Percentiles rank a stretch among this genome's conserved stretches.
Conservation (phyloP, 1,140 invertebrate genomes). For the Eufriesea mexicana region DNA sequence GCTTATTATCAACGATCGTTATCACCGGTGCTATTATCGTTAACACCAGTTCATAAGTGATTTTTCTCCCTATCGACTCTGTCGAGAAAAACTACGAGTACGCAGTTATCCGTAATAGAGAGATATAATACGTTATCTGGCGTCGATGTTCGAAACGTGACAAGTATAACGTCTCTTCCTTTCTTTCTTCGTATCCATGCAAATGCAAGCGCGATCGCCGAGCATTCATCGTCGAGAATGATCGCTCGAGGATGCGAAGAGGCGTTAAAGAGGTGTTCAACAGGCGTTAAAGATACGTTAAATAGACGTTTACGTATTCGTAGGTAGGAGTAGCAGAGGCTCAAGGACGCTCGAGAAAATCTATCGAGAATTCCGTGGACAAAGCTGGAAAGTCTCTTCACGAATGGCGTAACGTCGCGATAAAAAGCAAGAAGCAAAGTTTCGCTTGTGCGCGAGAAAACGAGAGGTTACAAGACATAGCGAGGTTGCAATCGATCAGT, state of each 20-base stretch:
- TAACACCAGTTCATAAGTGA: too few species aligned
- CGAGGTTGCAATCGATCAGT: constrained; percentile 76
- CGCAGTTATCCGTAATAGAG: too few species aligned
- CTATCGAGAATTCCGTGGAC: constrained; percentile 92
- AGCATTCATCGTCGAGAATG: too few species aligned
- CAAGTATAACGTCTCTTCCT: too few species aligned
- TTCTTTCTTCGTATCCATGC: too few species aligned
- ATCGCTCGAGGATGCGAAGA: not conserved
- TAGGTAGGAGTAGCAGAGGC: constrained; percentile 83
- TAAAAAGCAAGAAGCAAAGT: constrained; percentile 93
- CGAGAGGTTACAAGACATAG: constrained; percentile 91
- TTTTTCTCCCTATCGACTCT: too few species aligned
- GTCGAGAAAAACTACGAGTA: too few species aligned
- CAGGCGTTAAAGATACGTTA: not conserved
- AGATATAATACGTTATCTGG: too few species aligned
- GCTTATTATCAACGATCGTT: too few species aligned
- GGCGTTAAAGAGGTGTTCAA: not conserved
- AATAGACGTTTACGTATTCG: not conserved
- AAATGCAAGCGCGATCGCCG: too few species aligned
- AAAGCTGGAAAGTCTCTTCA: constrained; percentile 91
- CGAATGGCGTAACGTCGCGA: constrained; percentile 93
- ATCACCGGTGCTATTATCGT: too few species aligned
- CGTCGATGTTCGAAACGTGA: too few species aligned
- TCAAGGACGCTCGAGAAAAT: constrained; percentile 86
- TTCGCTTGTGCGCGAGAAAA: constrained; percentile 92